phyloP scores from a whole-genome alignment of 2,888 invertebrate species.

The Galerucella nymphaeae region DNA sequence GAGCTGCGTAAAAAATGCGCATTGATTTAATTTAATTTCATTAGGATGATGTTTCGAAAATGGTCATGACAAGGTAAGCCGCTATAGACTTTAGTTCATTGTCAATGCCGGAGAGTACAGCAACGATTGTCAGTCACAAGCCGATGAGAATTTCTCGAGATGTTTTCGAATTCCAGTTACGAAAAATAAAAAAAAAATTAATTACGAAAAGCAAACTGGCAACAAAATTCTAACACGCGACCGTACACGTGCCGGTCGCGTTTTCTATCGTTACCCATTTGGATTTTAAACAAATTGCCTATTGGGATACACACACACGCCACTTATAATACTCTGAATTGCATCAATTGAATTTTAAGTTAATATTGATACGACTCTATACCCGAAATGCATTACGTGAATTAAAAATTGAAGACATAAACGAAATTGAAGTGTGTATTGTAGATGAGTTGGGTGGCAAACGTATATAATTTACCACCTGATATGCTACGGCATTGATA shows the following conservation, averaged over 20 bases:
- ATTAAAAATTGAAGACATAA: slow-evolving; percentile 40
- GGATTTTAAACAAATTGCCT: slow-evolving; percentile 43
- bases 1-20: slow-evolving; percentile 38
- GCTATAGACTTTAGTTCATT: slow-evolving; percentile 42
- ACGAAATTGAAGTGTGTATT: slow-evolving; percentile 26
- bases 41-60: slow-evolving; percentile 44
- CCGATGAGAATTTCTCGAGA: slow-evolving; percentile 7
- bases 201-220: slow-evolving; percentile 15
- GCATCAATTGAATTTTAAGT: slow-evolving; percentile 50
- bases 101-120: slow-evolving; percentile 28
- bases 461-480: slow-evolving; percentile 36
- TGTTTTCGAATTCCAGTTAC: neutral
- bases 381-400: slow-evolving; percentile 42
- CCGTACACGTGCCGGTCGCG: slow-evolving; percentile 33
- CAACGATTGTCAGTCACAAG: neutral
- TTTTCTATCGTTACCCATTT: slow-evolving; percentile 36
- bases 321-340: slow-evolving; percentile 43
- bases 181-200: slow-evolving; percentile 13
- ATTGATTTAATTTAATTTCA: slow-evolving; percentile 47
- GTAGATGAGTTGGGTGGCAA: slow-evolving; percentile 18
- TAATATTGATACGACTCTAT: slow-evolving; percentile 47
- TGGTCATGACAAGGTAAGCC: slow-evolving; percentile 43
- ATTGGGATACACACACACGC: slow-evolving; percentile 27
- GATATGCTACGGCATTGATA: slow-evolving; percentile 15
- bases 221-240: slow-evolving; percentile 45